phyloP scores from a whole-genome alignment of 2,888 invertebrate genomes.

The Urechis unicinctus region DNA sequence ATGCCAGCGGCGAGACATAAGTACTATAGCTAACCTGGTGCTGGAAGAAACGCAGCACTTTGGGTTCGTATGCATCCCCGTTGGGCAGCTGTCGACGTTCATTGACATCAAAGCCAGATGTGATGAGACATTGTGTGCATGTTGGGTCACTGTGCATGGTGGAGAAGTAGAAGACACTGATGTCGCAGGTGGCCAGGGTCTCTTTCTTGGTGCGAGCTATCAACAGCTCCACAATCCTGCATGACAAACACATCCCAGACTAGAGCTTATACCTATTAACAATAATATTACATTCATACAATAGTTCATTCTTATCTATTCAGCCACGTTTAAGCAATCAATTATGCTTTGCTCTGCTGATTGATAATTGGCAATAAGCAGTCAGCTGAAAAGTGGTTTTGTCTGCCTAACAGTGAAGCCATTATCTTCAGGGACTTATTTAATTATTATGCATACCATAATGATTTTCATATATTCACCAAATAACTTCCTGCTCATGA shows the following conservation, averaged over 20 bases:
- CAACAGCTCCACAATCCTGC: constrained; percentile 29
- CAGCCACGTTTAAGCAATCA: no score
- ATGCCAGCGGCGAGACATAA: constrained; percentile 13
- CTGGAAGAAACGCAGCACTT: constrained; percentile 9
- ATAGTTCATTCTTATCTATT: not conserved
- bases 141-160: not conserved
- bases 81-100: constrained; percentile 18
- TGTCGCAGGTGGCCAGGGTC: constrained; percentile 6
- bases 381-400: no score
- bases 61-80: constrained; percentile 15
- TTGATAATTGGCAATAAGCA: no score
- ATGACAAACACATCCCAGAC: constrained; percentile 11
- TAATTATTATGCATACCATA: no score
- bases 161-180: constrained; percentile 7
- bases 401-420: no score
- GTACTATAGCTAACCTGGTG: constrained; percentile 11
- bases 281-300: no score
- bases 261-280: no score
- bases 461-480: no score
- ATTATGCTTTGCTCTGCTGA: no score
- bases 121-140: constrained; percentile 4
- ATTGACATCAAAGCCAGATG: constrained; percentile 6
- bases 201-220: constrained; percentile 26
- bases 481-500: no score
- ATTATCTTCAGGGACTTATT: no score